Evolutionary conservation across 1,140 invertebrate genomes (phyloP), one percentile per base, ranked within the genome.

Genomic region (Pseudomyrmex sp.): DNA sequence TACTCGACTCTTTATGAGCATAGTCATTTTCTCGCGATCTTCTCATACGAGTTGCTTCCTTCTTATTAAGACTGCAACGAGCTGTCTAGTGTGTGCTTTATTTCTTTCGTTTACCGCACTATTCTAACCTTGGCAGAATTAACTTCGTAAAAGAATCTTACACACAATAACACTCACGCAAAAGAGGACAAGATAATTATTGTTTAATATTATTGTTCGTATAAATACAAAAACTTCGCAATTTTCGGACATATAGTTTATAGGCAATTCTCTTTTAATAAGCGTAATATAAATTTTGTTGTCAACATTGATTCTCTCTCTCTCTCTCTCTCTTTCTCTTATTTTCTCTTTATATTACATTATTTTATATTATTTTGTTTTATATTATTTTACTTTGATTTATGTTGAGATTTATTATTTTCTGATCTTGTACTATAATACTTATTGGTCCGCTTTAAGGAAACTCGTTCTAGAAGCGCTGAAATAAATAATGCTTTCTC

Each of bases 11-110:
- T 79, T 46, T 54, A 44, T 54, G 35, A 59, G 54, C 76, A 35
- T 72, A 50, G 66, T 80, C 72, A 80, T 80, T 80, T 80, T 72
- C 76, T 79, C 65, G 76, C 65, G 76, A 79, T 79, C 54, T 48
- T 59, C 63, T 58, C 76, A 48, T 59, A 79, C 20, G n/a, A 61
- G 54, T 72, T 26, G 20, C 76, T 80, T 59, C 52, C 44, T 79
- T 79, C 76, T 79, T 79, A 70, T 79, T 79, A 54, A 79, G 76
- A 79, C 48, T 70, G 52, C 54, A 70, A 70, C 20, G 48, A 79
- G 54, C 44, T 79, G 76, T 79, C 76, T 70, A 70, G 18, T 18
- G 44, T 8, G 26, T 26, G 54, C n/a, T 35, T 54, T 54, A 52
- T 26, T 15, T 35, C 52, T 70, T 70, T 23, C 12, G 58, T 70